Base-by-base conservation (phyloP, 92 coral and sea anemone genomes). In the Ricordea florida region DNA sequence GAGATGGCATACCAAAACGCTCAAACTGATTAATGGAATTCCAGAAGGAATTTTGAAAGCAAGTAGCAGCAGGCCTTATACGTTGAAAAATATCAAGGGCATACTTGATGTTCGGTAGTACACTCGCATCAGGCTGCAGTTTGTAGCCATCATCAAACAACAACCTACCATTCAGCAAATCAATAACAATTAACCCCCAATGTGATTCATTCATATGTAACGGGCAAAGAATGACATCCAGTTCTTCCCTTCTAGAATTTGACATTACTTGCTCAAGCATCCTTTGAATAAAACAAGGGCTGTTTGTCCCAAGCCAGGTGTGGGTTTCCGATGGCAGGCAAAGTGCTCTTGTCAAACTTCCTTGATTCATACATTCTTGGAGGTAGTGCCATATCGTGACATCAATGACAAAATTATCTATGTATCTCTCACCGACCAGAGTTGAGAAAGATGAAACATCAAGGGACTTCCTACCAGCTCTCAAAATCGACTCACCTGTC, bases 1-100 rank as follows among this genome's bases (percentile, higher is more conserved):
- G 82, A 2, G 18, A 64, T 5, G 91, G 91, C 86, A 80, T 85
- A 22, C 91, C 83, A 85, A 85, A 79, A 10, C 69, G 44, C 30
- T 72, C 48, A 18, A 79, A 80, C 11, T 20, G 6, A 14, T 28
- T 13, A 4, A 59, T 28, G 11, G 71, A 20, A 15, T 66, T 4
- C 88, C 88, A 83, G 41, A 83, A 74, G 18, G 33, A 9, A 24
- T 15, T n/a, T 6, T 44, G 29, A 7, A 85, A 47, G 4, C 47
- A 21, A 3, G 59, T 31, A 27, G 51, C 22, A 36, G 6, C 10
- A 8, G 85, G 85, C 31, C 36, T 21, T 62, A 79, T 2, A 20
- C 45, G 21, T 11, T 45, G 77, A 5, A 79, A 57, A 13, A 69
- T 35, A 32, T 69, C 79, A 42, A 69, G 85, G 6, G 58, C 4